Evolutionary conservation across 1,140 invertebrate species (phyloP).

Genomic region (Drepana arcuata): DNA sequence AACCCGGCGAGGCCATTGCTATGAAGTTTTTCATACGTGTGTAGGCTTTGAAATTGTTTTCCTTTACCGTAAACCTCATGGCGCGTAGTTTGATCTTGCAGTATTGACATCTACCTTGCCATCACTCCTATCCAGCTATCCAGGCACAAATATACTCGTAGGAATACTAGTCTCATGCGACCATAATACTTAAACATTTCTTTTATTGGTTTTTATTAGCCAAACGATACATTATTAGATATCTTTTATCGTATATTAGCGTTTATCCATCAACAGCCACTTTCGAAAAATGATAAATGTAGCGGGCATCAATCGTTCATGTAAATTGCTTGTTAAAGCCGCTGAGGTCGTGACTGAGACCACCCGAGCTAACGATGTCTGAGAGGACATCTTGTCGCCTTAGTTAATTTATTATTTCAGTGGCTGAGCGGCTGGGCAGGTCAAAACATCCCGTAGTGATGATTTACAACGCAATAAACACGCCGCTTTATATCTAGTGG

Average conservation of each 20-base stretch:
- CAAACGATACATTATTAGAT: too few species aligned
- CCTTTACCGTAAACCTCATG: too few species aligned
- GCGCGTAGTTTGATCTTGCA: too few species aligned
- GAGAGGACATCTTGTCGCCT: slow-evolving; percentile 47
- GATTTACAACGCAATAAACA: slow-evolving; percentile 65
- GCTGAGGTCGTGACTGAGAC: slow-evolving; percentile 24
- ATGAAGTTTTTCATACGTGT: too few species aligned
- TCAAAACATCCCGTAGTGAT: slow-evolving; percentile 62
- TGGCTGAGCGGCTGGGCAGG: slow-evolving; percentile 34
- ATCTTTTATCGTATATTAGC: too few species aligned
- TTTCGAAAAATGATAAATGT: slow-evolving; percentile 9
- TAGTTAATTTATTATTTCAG: slow-evolving; percentile 67
- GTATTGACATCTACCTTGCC: too few species aligned
- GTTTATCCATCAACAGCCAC: slow-evolving; percentile 1
- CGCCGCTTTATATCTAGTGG: slow-evolving; percentile 58
- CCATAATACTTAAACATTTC: slow-evolving; percentile 5
- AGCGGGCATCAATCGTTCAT: slow-evolving; percentile 14
- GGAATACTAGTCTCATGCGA: slow-evolving; percentile 1
- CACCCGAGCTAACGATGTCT: slow-evolving; percentile 50
- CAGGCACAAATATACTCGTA: too few species aligned
- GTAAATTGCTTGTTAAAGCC: slow-evolving; percentile 24
- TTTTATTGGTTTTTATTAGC: slow-evolving; percentile 6
- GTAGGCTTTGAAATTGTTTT: too few species aligned
- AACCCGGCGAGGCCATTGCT: too few species aligned
- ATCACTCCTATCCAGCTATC: too few species aligned